Evolutionary conservation across 2,888 invertebrate genomes (phyloP).

Genomic region (Spicauda simplicius): DNA sequence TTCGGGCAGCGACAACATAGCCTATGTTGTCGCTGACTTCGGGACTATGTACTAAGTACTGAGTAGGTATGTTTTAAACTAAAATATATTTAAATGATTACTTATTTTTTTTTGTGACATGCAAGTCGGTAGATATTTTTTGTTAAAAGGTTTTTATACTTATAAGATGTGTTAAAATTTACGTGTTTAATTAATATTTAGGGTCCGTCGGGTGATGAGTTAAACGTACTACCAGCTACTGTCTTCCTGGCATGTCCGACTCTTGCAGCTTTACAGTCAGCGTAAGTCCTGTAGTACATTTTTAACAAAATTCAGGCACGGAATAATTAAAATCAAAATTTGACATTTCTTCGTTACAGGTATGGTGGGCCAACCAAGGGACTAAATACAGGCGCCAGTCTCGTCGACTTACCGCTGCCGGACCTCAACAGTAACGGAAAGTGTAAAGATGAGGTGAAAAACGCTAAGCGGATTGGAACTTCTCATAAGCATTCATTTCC

Average conservation of each 20-base stretch:
- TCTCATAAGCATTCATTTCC: not conserved
- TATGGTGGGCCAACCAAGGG: not conserved
- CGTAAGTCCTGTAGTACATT: not conserved
- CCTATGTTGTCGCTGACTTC: no score
- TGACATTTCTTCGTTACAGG: not conserved
- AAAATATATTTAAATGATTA: no score
- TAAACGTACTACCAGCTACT: not conserved
- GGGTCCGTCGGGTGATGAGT: constrained; percentile 8
- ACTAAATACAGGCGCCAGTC: not conserved
- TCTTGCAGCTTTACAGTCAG: constrained; percentile 7
- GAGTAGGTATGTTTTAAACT: no score
- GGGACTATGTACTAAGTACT: no score
- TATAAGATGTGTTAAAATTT: not conserved
- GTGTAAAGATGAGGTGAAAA: not conserved
- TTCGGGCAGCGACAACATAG: no score
- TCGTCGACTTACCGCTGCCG: not conserved
- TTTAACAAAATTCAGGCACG: not conserved
- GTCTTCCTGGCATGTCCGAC: constrained; percentile 14
- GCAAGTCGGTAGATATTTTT: no score
- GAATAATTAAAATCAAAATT: not conserved
- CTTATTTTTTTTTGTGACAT: no score
- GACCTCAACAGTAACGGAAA: not conserved
- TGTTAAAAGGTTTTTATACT: no score
- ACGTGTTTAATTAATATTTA: not conserved
- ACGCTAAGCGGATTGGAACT: not conserved